Conservation (phyloP, 2,888 invertebrate genomes). For the Zaprionus obscuricornis region DNA sequence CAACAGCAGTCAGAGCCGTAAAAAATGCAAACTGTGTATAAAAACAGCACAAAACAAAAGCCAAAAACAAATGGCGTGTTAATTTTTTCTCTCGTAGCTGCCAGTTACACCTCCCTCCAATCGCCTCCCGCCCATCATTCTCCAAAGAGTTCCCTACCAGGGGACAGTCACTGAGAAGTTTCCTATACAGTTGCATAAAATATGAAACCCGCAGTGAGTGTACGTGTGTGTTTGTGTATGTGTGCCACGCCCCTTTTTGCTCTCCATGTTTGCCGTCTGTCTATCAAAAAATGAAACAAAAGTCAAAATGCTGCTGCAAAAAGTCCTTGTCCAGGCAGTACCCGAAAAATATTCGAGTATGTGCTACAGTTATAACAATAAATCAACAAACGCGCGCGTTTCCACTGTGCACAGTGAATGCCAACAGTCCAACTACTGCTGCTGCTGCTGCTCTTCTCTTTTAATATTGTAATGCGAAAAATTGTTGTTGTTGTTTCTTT, state of each 20-base stretch:
- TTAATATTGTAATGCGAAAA: conserved; percentile 74
- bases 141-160: conserved; percentile 1
- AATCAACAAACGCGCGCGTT: conserved; percentile 72
- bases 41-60: conserved; percentile 52
- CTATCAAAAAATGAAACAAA: conserved; percentile 75
- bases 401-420: conserved; percentile 59
- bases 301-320: conserved; percentile 57
- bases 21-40: conserved; percentile 35
- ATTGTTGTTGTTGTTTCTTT: no score
- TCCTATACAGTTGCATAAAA: conserved; percentile 66
- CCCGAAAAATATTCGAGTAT: conserved; percentile 48
- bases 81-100: conserved; percentile 57
- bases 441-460: conserved; percentile 41
- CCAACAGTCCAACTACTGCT: conserved; percentile 33
- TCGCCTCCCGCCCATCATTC: conserved; percentile 2
- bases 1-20: background rate
- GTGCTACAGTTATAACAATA: conserved; percentile 74
- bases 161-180: conserved; percentile 32
- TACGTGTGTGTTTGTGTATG: conserved; percentile 16
- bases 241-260: conserved; percentile 33
- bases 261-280: conserved; percentile 64
- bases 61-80: conserved; percentile 69
- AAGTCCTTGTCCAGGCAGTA: conserved; percentile 39
- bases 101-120: background rate
- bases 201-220: conserved; percentile 50